Base-by-base conservation (phyloP, 2,113 vertebrate species). In the Monopterus albus region DNA sequence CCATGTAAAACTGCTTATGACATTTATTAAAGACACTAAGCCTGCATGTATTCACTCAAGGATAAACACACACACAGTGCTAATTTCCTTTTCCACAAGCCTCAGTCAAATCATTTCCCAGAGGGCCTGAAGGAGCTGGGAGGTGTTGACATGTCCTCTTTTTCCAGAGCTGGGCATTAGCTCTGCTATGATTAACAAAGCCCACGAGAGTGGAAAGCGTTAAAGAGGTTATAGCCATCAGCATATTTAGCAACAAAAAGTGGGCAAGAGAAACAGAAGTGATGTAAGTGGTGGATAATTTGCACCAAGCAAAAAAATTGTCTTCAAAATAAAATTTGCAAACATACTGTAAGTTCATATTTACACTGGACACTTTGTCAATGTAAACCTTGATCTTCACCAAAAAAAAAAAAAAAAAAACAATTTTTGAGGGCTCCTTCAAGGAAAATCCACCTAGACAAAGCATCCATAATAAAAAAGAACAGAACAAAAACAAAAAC, bases 141-240 rank as follows among this genome's bases (percentile, higher is more conserved):
- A 84, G 67, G 53, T 72, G 51, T 68, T 79, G 78, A 83, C 79
- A 40, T 50, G 61, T 78, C 73, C 62, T 76, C 58, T 69, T 69
- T 78, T 76, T 65, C 26, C 51, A 40, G 21, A 26, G 56, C 40
- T 26, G 38, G 53, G 62, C 52, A 28, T 25, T 0, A 42, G 59
- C 57, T 58, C 51, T 38, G 33, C 21, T 49, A 36, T 49, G 40
- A 72, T 60, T 71, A 57, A n/a, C 39, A 45, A 51, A 66, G 35
- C 65, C 45, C 33, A 29, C 33, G 2, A 31, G 39, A 60, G 36
- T 7, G 8, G 1, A 40, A 28, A 40, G 61, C 39, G 59, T 68
- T 21, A 13, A 26, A 28, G 50, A 8, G 50, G 9, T 55, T 67
- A 47, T 18, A 46, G 56, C 28, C 21, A 2, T 83, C 60, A 59